Conservation (phyloP, 2,113 vertebrate genomes). For the Talpa occidentalis region DNA sequence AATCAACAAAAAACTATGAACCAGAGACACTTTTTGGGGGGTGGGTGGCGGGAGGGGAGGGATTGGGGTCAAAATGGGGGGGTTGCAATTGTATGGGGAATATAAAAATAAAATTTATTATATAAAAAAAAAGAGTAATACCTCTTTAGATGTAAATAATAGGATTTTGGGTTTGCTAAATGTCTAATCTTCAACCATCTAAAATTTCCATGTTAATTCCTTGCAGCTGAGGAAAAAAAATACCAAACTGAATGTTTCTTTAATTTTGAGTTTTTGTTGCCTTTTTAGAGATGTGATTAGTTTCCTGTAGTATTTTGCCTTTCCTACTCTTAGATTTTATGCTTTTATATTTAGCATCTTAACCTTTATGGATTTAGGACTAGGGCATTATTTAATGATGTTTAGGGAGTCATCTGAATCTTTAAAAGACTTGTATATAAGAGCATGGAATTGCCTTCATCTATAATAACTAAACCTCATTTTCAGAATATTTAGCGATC, state of each 20-base stretch:
- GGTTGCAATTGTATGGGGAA: too few relatives aligned
- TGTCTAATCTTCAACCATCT: not conserved
- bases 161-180: not conserved
- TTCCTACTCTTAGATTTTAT: not conserved
- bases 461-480: not conserved
- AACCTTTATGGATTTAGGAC: not conserved
- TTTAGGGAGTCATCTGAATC: not conserved
- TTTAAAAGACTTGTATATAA: slow-evolving; percentile 3
- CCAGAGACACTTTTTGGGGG: too few relatives aligned
- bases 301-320: not conserved
- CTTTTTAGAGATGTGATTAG: not conserved
- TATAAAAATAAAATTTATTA: too few relatives aligned
- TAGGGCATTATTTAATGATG: slow-evolving; percentile 18
- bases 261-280: not conserved
- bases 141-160: not conserved
- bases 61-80: too few relatives aligned
- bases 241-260: not conserved
- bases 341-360: not conserved
- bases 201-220: not conserved
- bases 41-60: too few relatives aligned
- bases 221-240: slow-evolving; percentile 19
- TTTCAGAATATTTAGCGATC: not conserved
- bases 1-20: too few relatives aligned
- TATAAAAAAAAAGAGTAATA: slow-evolving; percentile 9
- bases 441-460: not conserved